Evolutionary conservation across 2,113 vertebrate genomes (phyloP), one percentile per base, ranked within the genome.

Genomic region (Cairina moschata): DNA sequence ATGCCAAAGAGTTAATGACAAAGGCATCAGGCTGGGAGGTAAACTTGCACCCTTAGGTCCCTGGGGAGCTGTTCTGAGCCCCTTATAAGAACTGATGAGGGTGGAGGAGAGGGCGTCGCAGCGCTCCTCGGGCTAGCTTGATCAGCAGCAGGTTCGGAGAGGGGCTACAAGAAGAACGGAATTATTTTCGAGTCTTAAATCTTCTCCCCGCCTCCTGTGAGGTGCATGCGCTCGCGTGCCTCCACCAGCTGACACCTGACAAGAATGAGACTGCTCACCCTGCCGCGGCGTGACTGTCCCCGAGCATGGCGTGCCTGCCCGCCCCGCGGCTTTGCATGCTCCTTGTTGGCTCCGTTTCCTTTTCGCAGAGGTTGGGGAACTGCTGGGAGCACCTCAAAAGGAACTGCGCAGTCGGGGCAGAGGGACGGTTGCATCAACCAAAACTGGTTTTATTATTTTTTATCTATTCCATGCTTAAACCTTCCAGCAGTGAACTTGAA

Each of bases 281-380:
- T 78, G 79, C 66, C 29, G 74, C 88, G n/a, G 63, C 21, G 5
- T n/a, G 29, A 6, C 46, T 13, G 2, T 65, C 46, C 5, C 78
- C 9, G 65, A 87, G 96, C 97, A 95, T 96, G 96, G 20, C 7
- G 23, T 75, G 21, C 36, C 32, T 38, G 95, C 92, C 85, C 67
- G 4, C 31, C 79, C 63, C 7, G 5, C 66, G 95, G 95, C 97
- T 97, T 95, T 96, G 98, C 97, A 97, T 98, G 97, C 25, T 52
- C 91, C 86, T 63, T 13, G n/a, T 15, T 31, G 87, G 17, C 74
- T 82, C 55, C 1, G 13, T 40, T 56, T 7, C 31, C 66, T 40
- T 28, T 11, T 1, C 2, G 31, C 83, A 40, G 78, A 40, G 55
- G 81, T 6, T 6, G n/a, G 10, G 82, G 82, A 17, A 28, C 54